These are phyloP conservation scores for Melitaea cinxia DNA, from an alignment of 1,140 invertebrate genomes.

Conservation along the genomic window DNA sequence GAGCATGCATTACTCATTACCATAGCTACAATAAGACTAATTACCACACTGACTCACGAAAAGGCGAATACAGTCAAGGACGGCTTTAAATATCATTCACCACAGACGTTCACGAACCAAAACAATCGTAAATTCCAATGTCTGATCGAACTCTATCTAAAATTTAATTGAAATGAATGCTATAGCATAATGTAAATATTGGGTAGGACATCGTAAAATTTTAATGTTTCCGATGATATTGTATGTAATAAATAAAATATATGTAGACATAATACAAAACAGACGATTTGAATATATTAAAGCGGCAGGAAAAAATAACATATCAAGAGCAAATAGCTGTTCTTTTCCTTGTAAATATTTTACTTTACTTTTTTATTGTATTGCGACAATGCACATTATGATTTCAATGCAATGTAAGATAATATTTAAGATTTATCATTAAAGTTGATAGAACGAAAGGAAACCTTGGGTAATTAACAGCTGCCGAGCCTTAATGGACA, in stretches of 20 bases:
- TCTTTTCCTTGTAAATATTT: no score
- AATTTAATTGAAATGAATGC: neutral
- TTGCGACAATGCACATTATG: no score
- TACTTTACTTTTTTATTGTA: no score
- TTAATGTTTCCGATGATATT: no score
- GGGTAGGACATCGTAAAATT: no score
- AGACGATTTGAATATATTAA: no score
- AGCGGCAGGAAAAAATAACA: no score
- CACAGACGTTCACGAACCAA: neutral
- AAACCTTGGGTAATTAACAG: constrained; percentile 21
- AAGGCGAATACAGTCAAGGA: constrained; percentile 8
- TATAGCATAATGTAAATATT: no score
- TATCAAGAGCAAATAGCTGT: no score
- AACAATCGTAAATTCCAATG: neutral
- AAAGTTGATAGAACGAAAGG: constrained; percentile 6
- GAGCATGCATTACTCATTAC: constrained; percentile 13
- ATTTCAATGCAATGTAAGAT: neutral
- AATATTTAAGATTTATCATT: neutral
- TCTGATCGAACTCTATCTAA: neutral
- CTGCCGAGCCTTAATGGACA: constrained; percentile 16
- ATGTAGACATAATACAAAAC: no score
- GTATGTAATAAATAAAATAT: no score
- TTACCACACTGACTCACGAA: constrained; percentile 9
- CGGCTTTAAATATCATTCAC: neutral
- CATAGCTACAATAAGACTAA: constrained; percentile 17